Base-by-base conservation (phyloP, 2,888 invertebrate genomes). In the Carpatolechia fugitivella region DNA sequence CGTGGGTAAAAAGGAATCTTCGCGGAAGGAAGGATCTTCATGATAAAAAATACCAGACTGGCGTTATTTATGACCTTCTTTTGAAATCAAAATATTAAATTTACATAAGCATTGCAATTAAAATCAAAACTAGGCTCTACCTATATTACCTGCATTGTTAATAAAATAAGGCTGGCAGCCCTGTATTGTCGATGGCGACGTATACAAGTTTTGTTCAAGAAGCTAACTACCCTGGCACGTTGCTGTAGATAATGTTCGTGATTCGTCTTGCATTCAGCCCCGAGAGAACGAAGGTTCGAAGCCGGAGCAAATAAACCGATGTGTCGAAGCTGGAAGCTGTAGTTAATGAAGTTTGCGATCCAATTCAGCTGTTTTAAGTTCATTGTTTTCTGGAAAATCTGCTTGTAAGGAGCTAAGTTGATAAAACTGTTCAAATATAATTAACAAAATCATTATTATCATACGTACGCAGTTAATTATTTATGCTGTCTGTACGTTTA, bases 221-320 rank as follows among this genome's bases (percentile, higher is more conserved):
- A 76, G 74, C 78, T 80, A 80, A 82, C 82, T 80, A 80, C 76
- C 71, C 66, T 65, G 63, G 66, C 60, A 74, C 20, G 74, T 76
- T 72, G 69, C 76, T 77, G 74, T 69, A 70, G 79, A 78, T 79
- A 80, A 79, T 80, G 74, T 72, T 70, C 76, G 71, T 76, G 70
- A 80, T 82, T 76, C 80, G 74, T 81, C 80, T 78, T 76, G 78
- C 72, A 79, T 79, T 79, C 78, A 64, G 70, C 59, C 69, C 40
- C 6, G 40, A 10, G 14, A 64, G 66, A 61, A 62, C 65, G 65
- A 65, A 66, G 63, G 68, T 68, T 72, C 52, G 58, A 52, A 51
- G 33, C 35, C 66, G 66, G 65, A 64, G 65, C 68, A 70, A 74
- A 77, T 73, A 72, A 72, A 72, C 70, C 48, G 69, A 66, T 41